Conservation (phyloP, 2,797 vertebrate species). For the Tenualosa ilisha region DNA sequence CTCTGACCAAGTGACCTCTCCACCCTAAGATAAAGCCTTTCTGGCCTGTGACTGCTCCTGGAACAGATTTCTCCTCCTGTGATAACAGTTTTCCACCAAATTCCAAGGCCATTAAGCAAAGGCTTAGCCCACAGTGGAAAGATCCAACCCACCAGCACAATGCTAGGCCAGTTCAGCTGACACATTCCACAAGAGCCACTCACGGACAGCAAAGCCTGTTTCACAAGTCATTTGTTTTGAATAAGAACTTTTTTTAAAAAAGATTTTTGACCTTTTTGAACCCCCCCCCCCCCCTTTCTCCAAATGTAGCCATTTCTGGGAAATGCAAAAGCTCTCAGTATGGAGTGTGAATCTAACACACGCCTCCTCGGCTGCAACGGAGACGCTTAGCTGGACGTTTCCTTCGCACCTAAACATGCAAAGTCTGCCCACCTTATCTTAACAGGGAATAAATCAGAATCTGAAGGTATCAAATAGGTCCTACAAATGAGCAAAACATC, state of each 20-base stretch:
- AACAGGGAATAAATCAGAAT: background rate
- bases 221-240: background rate
- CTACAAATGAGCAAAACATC: background rate
- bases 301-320: background rate
- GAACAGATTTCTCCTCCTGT: slow-evolving; percentile 18
- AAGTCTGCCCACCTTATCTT: background rate
- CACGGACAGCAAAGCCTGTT: background rate
- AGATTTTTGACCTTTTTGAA: background rate
- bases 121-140: background rate
- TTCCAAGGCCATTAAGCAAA: slow-evolving; percentile 22
- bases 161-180: background rate
- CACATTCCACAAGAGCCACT: background rate
- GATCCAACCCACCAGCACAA: background rate
- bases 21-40: background rate
- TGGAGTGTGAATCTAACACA: background rate
- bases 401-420: background rate
- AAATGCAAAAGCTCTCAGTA: background rate
- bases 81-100: slow-evolving; percentile 17
- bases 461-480: background rate
- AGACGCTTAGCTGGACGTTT: background rate
- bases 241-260: background rate
- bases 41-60: background rate
- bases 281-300: background rate
- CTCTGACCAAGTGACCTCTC: background rate
- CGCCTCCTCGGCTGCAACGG: background rate